Conservation (phyloP, 2,797 vertebrate species). For the Parauchenoglanis punctatus region DNA sequence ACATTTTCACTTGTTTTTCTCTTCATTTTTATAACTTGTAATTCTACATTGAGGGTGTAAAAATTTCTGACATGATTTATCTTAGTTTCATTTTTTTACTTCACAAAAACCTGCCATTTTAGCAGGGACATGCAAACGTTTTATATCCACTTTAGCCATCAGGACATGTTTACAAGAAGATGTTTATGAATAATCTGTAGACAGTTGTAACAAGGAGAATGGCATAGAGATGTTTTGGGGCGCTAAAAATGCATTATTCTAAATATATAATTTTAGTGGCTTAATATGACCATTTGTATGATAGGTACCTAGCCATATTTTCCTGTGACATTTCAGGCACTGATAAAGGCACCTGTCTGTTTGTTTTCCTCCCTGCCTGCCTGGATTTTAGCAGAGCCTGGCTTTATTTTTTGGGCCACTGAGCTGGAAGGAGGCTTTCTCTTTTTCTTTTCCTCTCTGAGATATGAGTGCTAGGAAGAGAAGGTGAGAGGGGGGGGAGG, state of each 20-base stretch:
- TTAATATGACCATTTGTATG: background rate
- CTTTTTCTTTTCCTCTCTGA: conserved; percentile 56
- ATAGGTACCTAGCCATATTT: conserved; percentile 60
- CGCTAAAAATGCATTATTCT: background rate
- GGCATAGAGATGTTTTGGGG: background rate
- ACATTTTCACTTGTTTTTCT: too few species aligned
- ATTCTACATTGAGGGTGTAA: too few species aligned
- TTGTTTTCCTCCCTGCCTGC: conserved; percentile 82
- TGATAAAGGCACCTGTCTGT: conserved; percentile 83
- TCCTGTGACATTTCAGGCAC: conserved; percentile 70
- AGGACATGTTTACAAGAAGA: background rate
- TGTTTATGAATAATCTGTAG: background rate
- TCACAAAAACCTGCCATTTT: too few species aligned
- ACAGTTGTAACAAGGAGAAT: background rate
- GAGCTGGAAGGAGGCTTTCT: conserved; percentile 71
- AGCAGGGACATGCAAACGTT: too few species aligned
- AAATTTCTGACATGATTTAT: too few species aligned
- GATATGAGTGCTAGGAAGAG: conserved; percentile 67
- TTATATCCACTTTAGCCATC: too few species aligned
- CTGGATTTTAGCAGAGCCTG: conserved; percentile 83
- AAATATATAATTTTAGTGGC: background rate
- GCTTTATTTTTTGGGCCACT: conserved; percentile 86
- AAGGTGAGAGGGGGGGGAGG: conserved; percentile 60
- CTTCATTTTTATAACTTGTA: too few species aligned
- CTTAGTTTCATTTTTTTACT: too few species aligned